Percentiles rank a stretch among this genome's conserved stretches.
Evolutionary conservation across 2,113 vertebrate species (phyloP).

Genomic region (Ptilorrhoa leucosticta): DNA sequence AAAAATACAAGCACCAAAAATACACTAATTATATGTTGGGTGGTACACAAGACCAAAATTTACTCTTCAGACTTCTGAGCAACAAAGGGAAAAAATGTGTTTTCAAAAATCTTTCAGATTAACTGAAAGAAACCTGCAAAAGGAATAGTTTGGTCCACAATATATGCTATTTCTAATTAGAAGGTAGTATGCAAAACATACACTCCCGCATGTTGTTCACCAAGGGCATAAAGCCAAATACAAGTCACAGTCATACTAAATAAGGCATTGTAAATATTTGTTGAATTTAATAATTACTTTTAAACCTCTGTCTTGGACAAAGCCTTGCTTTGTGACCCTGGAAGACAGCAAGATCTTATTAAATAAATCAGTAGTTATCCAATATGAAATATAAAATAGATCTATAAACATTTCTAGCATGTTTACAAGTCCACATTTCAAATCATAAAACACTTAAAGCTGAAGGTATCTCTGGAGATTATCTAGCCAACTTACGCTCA

Average conservation of each 20-base stretch:
- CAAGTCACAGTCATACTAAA: background rate
- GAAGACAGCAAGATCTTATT: background rate
- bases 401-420: background rate
- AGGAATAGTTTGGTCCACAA: background rate
- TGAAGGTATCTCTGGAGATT: background rate
- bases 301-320: background rate
- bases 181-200: background rate
- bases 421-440: background rate
- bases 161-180: background rate
- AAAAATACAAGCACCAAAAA: background rate
- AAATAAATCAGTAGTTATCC: background rate
- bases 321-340: background rate
- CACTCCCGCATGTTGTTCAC: background rate
- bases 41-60: background rate
- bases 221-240: background rate
- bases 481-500: background rate
- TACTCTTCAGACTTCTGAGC: background rate
- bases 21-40: background rate
- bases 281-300: background rate
- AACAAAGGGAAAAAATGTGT: background rate
- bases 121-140: background rate
- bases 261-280: background rate
- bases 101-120: background rate
- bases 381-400: background rate
- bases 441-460: background rate